Percentiles rank a stretch among this genome's conserved stretches.
These are phyloP conservation scores for Parthenolecanium corni DNA, from an alignment of 2,888 invertebrate species.

Conservation along the genomic window DNA sequence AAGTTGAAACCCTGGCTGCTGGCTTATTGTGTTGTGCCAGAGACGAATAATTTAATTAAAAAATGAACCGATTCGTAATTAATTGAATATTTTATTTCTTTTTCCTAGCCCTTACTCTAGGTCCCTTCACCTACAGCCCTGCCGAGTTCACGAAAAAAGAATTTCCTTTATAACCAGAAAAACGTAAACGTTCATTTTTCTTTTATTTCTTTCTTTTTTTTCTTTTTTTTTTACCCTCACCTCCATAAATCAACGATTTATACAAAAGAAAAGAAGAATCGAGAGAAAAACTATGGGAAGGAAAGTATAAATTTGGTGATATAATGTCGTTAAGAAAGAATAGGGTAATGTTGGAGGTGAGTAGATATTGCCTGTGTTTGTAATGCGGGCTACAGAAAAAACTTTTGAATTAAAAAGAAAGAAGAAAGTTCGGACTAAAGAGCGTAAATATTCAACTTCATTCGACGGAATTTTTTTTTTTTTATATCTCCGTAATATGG, in stretches of 20 bases:
- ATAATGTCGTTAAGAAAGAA: constrained; percentile 18
- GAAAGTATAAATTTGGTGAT: constrained; percentile 23
- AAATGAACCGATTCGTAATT: constrained; percentile 29
- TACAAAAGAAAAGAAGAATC: constrained; percentile 25
- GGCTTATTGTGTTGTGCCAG: constrained; percentile 26
- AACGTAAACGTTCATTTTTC: constrained; percentile 25
- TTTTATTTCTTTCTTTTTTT: neutral
- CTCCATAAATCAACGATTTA: constrained; percentile 27
- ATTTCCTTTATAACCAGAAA: constrained; percentile 24
- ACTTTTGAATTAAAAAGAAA: too few species aligned
- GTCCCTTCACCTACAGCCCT: neutral
- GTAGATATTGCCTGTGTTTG: constrained; percentile 14
- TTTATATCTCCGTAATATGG: too few species aligned
- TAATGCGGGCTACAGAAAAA: neutral
- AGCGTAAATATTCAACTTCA: too few species aligned
- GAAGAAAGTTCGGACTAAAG: too few species aligned
- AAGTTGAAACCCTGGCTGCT: constrained; percentile 27
- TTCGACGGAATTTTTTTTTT: too few species aligned
- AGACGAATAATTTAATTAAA: constrained; percentile 29
- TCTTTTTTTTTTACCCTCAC: constrained; percentile 13
- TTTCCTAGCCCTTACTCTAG: constrained; percentile 8
- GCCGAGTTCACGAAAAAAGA: constrained; percentile 14
- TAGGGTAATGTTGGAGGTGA: neutral
- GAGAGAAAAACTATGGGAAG: constrained; percentile 16
- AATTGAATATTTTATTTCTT: constrained; percentile 29